These are phyloP conservation scores for Ptychoptera contaminata DNA, from an alignment of 2,888 invertebrate species.

Conservation along the genomic window DNA sequence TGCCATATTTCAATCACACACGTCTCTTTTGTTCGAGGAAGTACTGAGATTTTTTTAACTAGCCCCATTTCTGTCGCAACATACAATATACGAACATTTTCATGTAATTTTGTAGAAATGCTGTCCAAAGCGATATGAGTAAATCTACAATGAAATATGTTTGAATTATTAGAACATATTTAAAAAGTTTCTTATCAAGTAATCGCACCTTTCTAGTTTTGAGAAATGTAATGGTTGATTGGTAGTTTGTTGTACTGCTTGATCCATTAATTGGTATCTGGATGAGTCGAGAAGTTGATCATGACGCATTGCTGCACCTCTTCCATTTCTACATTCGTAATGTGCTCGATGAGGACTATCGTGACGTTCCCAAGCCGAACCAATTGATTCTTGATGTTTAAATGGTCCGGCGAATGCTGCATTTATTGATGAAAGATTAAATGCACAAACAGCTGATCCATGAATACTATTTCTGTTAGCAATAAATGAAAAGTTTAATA, in stretches of 20 bases:
- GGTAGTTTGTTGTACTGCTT: slow-evolving; percentile 61
- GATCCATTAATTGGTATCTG: slow-evolving; percentile 76
- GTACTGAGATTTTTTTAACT: slow-evolving; percentile 64
- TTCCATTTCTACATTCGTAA: slow-evolving; percentile 40
- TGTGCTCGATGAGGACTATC: slow-evolving; percentile 39
- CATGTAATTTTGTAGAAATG: slow-evolving; percentile 52
- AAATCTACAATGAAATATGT: slow-evolving; percentile 29
- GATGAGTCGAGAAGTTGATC: slow-evolving; percentile 46
- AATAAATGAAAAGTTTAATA: slow-evolving; percentile 5
- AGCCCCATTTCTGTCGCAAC: slow-evolving; percentile 60
- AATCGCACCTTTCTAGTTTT: slow-evolving; percentile 37
- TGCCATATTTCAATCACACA: slow-evolving; percentile 80
- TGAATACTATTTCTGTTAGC: slow-evolving; percentile 60
- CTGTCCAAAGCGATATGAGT: slow-evolving; percentile 71
- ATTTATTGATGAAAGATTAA: slow-evolving; percentile 67
- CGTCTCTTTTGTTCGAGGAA: slow-evolving; percentile 51
- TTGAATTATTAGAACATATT: too few relatives aligned
- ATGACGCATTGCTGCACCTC: slow-evolving; percentile 21
- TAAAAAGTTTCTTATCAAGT: too few relatives aligned
- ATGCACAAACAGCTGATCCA: slow-evolving; percentile 85
- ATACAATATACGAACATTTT: slow-evolving; percentile 60
- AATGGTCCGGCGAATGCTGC: slow-evolving; percentile 72
- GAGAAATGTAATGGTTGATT: slow-evolving; percentile 50
- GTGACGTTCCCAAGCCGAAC: slow-evolving; percentile 61
- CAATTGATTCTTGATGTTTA: slow-evolving; percentile 63